These are phyloP conservation scores for Dugesia japonica DNA, from an alignment of 2,888 invertebrate genomes.

Conservation along the genomic window DNA sequence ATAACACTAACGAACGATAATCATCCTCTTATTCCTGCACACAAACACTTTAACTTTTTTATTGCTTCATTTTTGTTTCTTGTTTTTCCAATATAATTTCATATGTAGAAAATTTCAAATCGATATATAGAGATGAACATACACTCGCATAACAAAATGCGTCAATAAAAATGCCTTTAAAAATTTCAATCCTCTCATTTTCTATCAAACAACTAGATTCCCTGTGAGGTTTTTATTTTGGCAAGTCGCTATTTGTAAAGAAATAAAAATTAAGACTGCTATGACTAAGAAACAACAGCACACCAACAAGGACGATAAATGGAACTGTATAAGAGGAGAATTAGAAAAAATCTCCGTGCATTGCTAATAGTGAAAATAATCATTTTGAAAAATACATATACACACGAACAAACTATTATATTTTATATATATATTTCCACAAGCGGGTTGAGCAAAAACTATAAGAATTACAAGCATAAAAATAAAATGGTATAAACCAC, in stretches of 20 bases:
- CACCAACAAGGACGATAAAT: slow-evolving; percentile 20
- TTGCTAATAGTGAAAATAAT: slow-evolving; percentile 13
- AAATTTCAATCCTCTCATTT: slow-evolving; percentile 14
- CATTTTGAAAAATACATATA: slow-evolving; percentile 15
- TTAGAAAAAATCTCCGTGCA: slow-evolving; percentile 11
- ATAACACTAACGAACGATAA: neutral
- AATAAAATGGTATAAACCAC: slow-evolving; percentile 1
- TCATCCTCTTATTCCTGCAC: slow-evolving; percentile 16
- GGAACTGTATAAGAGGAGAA: slow-evolving; percentile 20
- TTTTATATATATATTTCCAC: neutral
- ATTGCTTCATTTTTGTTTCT: slow-evolving; percentile 14
- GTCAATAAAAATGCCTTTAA: slow-evolving; percentile 20
- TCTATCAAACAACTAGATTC: slow-evolving; percentile 20
- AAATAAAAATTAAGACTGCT: slow-evolving; percentile 20
- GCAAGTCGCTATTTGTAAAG: neutral
- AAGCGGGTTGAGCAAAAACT: slow-evolving; percentile 1
- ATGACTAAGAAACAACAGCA: slow-evolving; percentile 20
- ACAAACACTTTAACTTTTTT: slow-evolving; percentile 20
- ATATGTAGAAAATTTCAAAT: slow-evolving; percentile 11
- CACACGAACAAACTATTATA: neutral
- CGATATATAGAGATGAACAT: slow-evolving; percentile 9
- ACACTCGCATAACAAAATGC: neutral
- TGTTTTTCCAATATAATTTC: slow-evolving; percentile 11
- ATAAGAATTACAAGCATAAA: neutral
- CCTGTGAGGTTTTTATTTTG: slow-evolving; percentile 12